phyloP scores from a whole-genome alignment of 1,140 invertebrate species.

The Vanessa tameamea region DNA sequence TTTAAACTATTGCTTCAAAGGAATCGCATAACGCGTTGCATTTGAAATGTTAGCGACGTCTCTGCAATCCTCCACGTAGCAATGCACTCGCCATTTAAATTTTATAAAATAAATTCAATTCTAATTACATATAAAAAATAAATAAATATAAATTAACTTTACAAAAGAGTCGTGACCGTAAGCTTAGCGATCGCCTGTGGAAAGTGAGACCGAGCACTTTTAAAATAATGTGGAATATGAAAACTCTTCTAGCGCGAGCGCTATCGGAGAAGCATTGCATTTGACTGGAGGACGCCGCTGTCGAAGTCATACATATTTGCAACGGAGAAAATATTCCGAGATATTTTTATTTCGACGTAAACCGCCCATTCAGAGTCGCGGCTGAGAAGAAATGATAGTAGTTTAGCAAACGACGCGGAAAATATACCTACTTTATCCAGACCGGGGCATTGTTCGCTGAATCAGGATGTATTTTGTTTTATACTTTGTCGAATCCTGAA shows the following conservation, averaged over 20 bases:
- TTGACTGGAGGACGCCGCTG: not conserved
- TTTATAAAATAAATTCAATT: too few species aligned
- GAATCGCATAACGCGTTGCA: too few species aligned
- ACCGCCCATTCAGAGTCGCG: conserved; percentile 13
- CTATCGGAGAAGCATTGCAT: not conserved
- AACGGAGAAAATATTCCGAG: not conserved
- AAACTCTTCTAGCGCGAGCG: not conserved
- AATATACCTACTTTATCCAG: conserved; percentile 19
- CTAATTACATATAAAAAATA: too few species aligned
- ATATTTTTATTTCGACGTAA: conserved; percentile 15
- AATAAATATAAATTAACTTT: too few species aligned
- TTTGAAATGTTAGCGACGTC: too few species aligned
- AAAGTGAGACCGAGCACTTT: not conserved
- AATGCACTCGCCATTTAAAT: too few species aligned
- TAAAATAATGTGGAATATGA: not conserved
- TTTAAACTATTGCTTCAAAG: too few species aligned
- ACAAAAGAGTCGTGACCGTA: too few species aligned
- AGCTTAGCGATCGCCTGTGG: not conserved
- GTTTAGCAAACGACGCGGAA: conserved; percentile 18
- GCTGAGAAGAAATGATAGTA: conserved; percentile 24
- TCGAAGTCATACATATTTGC: not conserved
- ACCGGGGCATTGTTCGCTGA: conserved; percentile 3
- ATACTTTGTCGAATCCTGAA: not conserved
- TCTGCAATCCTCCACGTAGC: too few species aligned
- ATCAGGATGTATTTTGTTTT: not conserved